phyloP scores from a whole-genome alignment of 1,140 invertebrate species.

The Micrasema longulum region DNA sequence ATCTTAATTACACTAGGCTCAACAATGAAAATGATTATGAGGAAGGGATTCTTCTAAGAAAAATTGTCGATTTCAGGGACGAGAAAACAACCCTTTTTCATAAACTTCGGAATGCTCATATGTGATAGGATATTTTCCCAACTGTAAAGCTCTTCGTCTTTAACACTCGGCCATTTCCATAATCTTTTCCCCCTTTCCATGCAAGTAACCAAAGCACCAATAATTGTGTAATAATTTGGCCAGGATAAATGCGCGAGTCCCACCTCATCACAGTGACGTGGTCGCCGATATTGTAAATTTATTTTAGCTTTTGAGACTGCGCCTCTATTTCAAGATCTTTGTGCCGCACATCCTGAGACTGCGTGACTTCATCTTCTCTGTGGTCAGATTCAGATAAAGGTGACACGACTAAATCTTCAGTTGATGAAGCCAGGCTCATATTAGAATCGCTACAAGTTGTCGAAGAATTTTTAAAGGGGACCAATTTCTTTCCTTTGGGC shows the following conservation, averaged over 20 bases:
- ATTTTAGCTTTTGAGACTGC: not conserved
- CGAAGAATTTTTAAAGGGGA: not conserved
- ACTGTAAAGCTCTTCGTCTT: too few relatives aligned
- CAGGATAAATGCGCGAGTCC: not conserved
- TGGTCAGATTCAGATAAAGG: not conserved
- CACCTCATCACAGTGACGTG: constrained; percentile 2
- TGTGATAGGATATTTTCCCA: too few relatives aligned
- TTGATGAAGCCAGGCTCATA: constrained; percentile 6
- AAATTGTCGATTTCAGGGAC: too few relatives aligned
- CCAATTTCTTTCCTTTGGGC: not conserved
- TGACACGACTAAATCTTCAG: constrained; percentile 1
- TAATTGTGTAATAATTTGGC: too few relatives aligned
- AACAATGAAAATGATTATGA: too few relatives aligned
- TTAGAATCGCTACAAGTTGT: not conserved
- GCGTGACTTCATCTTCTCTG: not conserved
- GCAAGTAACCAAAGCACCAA: too few relatives aligned
- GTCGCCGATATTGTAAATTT: not conserved
- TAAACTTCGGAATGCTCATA: too few relatives aligned
- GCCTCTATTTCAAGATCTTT: not conserved
- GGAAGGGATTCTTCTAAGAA: too few relatives aligned
- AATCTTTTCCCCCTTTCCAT: too few relatives aligned
- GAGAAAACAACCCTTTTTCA: too few relatives aligned
- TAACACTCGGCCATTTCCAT: too few relatives aligned
- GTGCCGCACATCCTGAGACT: not conserved
- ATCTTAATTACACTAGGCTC: too few relatives aligned